Evolutionary conservation across 30 jellyfish, hydroid and myxozoan genomes (phyloP).

Genomic region (Catostylus mosaicus): DNA sequence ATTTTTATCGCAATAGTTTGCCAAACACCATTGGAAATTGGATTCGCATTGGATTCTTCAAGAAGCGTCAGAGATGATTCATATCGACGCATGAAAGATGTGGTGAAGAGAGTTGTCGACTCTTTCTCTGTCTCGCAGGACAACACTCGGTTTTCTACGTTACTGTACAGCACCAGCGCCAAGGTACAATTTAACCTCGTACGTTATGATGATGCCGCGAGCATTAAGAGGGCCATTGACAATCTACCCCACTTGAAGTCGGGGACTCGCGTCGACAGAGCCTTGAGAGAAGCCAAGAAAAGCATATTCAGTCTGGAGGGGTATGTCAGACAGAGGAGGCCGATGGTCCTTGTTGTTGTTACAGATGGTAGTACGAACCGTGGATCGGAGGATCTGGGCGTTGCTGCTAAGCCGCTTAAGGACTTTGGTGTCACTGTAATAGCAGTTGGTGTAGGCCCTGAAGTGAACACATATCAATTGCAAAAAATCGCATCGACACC

Average conservation of each 20-base stretch:
- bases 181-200: slow-evolving; percentile 78
- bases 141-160: slow-evolving; percentile 81
- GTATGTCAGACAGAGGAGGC: slow-evolving; percentile 85
- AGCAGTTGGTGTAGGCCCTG: slow-evolving; percentile 96
- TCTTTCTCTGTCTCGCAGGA: slow-evolving; percentile 86
- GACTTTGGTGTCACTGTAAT: slow-evolving; percentile 88
- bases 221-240: slow-evolving; percentile 77
- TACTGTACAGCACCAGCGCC: slow-evolving; percentile 78
- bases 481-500: slow-evolving; percentile 77
- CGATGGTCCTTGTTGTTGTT: slow-evolving; percentile 87
- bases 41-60: slow-evolving; percentile 92
- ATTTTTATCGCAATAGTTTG: slow-evolving; percentile 62
- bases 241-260: slow-evolving; percentile 72
- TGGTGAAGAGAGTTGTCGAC: slow-evolving; percentile 81
- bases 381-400: slow-evolving; percentile 77
- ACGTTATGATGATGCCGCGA: slow-evolving; percentile 75
- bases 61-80: slow-evolving; percentile 73
- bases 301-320: slow-evolving; percentile 75
- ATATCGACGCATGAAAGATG: slow-evolving; percentile 77
- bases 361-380: slow-evolving; percentile 85
- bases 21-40: slow-evolving; percentile 83
- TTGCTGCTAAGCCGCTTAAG: slow-evolving; percentile 82
- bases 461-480: slow-evolving; percentile 73
- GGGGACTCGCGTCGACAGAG: slow-evolving; percentile 85
- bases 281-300: slow-evolving; percentile 74